Base-by-base conservation (phyloP, 2,113 vertebrate genomes). In the Leucopternis melanops region DNA sequence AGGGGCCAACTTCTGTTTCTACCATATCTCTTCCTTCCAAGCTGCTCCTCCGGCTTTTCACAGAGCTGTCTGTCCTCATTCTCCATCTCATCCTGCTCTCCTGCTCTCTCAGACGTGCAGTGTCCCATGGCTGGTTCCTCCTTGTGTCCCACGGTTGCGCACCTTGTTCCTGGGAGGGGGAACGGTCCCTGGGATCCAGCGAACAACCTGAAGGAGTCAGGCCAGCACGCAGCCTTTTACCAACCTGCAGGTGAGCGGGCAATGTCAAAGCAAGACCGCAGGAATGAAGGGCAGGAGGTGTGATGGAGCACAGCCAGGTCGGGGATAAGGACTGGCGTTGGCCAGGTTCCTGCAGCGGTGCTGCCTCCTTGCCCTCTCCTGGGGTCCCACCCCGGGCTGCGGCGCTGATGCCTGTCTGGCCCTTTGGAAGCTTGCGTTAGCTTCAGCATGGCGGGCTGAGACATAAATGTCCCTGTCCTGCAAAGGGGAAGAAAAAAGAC, bases 231-330 rank as follows among this genome's bases (percentile, higher is more conserved):
- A 73, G 62, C 36, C 55, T 38, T 63, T 92, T 72, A 38, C 34
- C 55, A 61, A 3, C 16, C 23, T 0, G 0, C 38, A 31, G 62
- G 11, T 72, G 58, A 87, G 62, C 1, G 0, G 61, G 42, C 42
- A 54, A 27, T 29, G 40, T 50, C 40, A 36, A 40, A 44, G 17
- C 81, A 70, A 49, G 77, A n/a, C 20, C 65, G 20, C 34, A 70
- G 65, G 50, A 81, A 23, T 27, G 49, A 44, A 70, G 26, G 54
- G 31, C 81, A 81, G 32, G 65, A 78, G 65, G 17, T 50, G 47
- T 74, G 78, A 34, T 54, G 50, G 16, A 87, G 45, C 36, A 6
- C 50, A 45, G 59, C 38, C 34, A 7, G 44, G 40, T 34, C 1
- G 0, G 42, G 25, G 19, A 11, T 22, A 34, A 63, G 71, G 67